phyloP scores from a whole-genome alignment of 2,888 invertebrate species.

The Herminia tarsipennalis region DNA sequence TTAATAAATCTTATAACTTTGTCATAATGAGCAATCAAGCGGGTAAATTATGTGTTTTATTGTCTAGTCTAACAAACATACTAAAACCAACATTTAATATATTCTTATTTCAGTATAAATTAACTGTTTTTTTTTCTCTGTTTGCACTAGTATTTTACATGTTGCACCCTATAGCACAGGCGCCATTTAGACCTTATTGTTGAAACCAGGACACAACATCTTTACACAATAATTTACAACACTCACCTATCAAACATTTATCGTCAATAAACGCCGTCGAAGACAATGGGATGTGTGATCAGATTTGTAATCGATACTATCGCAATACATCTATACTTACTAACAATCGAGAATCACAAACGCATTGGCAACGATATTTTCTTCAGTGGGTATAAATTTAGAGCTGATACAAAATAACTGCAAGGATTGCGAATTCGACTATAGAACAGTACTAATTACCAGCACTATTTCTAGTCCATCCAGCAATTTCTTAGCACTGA shows the following conservation, averaged over 20 bases:
- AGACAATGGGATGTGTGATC: constrained; percentile 59
- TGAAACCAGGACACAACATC: constrained; percentile 5
- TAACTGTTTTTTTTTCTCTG: too few species aligned
- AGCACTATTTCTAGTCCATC: too few species aligned
- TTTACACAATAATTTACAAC: constrained; percentile 24
- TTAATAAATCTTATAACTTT: too few species aligned
- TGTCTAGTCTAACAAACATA: too few species aligned
- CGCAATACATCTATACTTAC: constrained; percentile 46
- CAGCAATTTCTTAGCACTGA: too few species aligned
- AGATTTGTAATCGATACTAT: constrained; percentile 53
- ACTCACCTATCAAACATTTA: constrained; percentile 30
- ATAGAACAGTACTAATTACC: too few species aligned
- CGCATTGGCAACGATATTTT: constrained; percentile 21
- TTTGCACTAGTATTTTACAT: too few species aligned
- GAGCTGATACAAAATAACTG: neutral
- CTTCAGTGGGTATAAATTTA: constrained; percentile 13
- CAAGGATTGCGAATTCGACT: too few species aligned
- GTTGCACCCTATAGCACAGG: neutral
- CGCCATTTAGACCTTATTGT: neutral
- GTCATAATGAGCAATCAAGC: too few species aligned
- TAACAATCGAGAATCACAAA: constrained; percentile 25
- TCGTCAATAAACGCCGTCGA: constrained; percentile 41
- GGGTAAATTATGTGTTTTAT: too few species aligned
- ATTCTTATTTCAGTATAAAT: too few species aligned
- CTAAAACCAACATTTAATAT: too few species aligned